Evolutionary conservation across 2,797 vertebrate genomes (phyloP).

Genomic region (Antennarius maculatus): DNA sequence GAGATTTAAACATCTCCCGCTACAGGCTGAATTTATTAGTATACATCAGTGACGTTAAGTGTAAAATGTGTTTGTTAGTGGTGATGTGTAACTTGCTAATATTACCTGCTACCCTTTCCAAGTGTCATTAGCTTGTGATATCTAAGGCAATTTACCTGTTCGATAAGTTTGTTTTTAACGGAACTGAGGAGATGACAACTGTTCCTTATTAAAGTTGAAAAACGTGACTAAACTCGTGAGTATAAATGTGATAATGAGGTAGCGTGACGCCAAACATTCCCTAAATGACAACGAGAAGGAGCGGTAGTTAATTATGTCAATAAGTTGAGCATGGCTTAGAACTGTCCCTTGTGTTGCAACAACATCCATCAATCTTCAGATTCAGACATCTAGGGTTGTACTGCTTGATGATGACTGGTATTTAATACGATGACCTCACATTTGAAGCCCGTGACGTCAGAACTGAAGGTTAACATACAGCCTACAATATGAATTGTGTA

Average conservation of each 20-base stretch:
- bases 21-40: neutral
- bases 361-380: neutral
- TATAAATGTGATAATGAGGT: neutral
- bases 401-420: too few species aligned
- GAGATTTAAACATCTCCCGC: neutral
- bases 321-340: neutral
- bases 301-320: neutral
- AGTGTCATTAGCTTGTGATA: neutral
- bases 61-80: slow-evolving; percentile 9
- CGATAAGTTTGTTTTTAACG: slow-evolving; percentile 2
- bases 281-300: neutral
- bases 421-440: neutral
- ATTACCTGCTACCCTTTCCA: slow-evolving; percentile 10
- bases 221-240: neutral
- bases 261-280: neutral
- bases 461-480: too few species aligned
- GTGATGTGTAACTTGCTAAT: slow-evolving; percentile 12
- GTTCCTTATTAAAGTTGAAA: neutral
- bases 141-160: neutral
- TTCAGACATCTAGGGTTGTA: neutral
- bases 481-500: too few species aligned
- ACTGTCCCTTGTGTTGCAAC: neutral
- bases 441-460: too few species aligned
- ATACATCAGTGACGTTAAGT: neutral
- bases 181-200: neutral